Base-by-base conservation (phyloP, 2,113 vertebrate species). In the Puntigrus tetrazona region DNA sequence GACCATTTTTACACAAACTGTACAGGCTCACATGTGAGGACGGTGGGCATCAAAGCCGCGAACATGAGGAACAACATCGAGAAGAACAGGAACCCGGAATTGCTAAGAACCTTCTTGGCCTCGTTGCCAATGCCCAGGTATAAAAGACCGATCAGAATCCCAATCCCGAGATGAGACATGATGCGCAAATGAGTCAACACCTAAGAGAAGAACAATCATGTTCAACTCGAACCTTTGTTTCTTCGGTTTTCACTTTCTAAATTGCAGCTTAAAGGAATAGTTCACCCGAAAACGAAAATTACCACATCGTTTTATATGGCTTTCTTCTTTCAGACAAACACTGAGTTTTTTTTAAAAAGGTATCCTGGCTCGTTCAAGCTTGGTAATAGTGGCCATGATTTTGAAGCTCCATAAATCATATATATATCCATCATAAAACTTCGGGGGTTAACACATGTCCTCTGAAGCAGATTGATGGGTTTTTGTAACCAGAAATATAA, bases 11-110 rank as follows among this genome's bases (percentile, higher is more conserved):
- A 10, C 25, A 59, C 14, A 27, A 4, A 78, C 25, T 13, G 0
- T 16, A 25, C 45, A 55, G 82, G 95, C 96, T 96, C 90, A 96
- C 96, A 96, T 0, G 96, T 97, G 70, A 97, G 94, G 1, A 6
- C 29, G 81, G 96, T 97, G 59, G 96, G 96, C 96, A 97, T 97
- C 67, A 97, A 95, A 0, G 96, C 96, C 0, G 96, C 96, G 3
- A 97, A 97, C 96, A 96, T 96, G 69, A 97, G 95, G 91, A 97
- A 96, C 41, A 97, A 69, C 95, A 97, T 96, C 86, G 96, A 96
- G 82, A 97, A 96, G 86, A 97, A 97, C 45, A 97, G 95, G 89
- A 96, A 97, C 34, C 96, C 96, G 0, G 96, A 96, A 90, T 97
- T 97, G 89, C 96, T 97, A 83, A 97, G 92, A n/a, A 97, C 96